Evolutionary conservation across 2,113 vertebrate genomes (phyloP).

Genomic region (Epinephelus lanceolatus): DNA sequence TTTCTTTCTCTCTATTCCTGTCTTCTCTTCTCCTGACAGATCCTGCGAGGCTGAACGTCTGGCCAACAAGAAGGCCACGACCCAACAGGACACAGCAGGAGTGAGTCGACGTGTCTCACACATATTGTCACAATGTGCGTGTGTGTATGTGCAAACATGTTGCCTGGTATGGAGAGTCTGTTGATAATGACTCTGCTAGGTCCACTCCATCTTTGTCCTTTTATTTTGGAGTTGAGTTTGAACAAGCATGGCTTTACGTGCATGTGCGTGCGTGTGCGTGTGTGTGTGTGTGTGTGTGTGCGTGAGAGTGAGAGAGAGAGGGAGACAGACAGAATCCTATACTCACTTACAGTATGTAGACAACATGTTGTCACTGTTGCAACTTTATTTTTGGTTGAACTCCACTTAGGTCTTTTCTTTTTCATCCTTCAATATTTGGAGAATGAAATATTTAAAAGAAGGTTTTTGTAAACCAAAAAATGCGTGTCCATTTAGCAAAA

Average conservation of each 20-base stretch:
- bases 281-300: slow-evolving; percentile 2
- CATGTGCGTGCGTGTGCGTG: slow-evolving; percentile 5
- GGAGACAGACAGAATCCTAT: neutral
- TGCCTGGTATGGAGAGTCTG: slow-evolving; percentile 15
- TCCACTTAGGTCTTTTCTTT: neutral
- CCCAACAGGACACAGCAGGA: slow-evolving; percentile 57
- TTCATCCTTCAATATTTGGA: neutral
- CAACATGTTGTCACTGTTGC: neutral
- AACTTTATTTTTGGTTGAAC: neutral
- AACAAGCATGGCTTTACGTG: neutral
- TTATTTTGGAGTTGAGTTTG: neutral
- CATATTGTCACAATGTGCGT: slow-evolving; percentile 20
- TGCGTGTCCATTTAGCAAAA: neutral
- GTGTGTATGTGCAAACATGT: slow-evolving; percentile 9
- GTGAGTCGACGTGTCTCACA: slow-evolving; percentile 59
- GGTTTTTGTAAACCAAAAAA: neutral
- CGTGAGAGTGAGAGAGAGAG: neutral
- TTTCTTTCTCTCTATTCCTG: slow-evolving; percentile 1
- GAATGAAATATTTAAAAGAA: neutral
- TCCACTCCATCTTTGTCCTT: slow-evolving; percentile 2
- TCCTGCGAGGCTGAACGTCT: slow-evolving; percentile 24
- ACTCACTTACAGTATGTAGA: neutral
- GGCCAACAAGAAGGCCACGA: slow-evolving; percentile 48
- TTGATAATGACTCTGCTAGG: slow-evolving; percentile 2
- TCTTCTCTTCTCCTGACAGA: slow-evolving; percentile 55